These are phyloP conservation scores for Tetanocera ferruginea DNA, from an alignment of 2,888 invertebrate genomes.

Conservation along the genomic window DNA sequence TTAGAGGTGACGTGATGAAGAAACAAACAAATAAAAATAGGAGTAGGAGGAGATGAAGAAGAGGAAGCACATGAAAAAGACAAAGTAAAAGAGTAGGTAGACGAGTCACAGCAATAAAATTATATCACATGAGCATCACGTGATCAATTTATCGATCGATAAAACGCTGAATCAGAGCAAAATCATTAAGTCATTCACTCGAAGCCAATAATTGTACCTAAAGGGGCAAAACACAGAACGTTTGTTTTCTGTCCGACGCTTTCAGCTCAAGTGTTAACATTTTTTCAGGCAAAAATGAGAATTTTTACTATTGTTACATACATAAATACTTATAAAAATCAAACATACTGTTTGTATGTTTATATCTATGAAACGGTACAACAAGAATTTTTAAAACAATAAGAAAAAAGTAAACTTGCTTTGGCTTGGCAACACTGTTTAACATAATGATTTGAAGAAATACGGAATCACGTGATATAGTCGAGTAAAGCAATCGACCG, in stretches of 20 bases:
- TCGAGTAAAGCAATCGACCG: not conserved
- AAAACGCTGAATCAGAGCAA: not conserved
- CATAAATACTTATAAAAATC: too few relatives aligned
- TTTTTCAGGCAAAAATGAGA: too few relatives aligned
- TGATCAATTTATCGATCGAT: not conserved
- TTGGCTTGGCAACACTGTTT: not conserved
- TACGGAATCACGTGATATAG: slow-evolving; percentile 1
- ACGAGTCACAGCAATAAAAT: not conserved
- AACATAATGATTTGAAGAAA: too few relatives aligned
- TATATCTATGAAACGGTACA: too few relatives aligned
- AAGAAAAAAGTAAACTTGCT: not conserved
- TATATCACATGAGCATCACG: slow-evolving; percentile 9
- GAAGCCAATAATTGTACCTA: not conserved
- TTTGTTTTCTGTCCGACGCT: too few relatives aligned
- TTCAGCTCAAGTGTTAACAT: too few relatives aligned
- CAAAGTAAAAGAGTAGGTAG: not conserved
- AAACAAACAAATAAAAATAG: not conserved
- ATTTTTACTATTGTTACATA: too few relatives aligned
- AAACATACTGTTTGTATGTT: too few relatives aligned
- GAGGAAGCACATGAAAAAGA: not conserved
- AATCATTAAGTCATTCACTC: not conserved
- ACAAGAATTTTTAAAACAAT: not conserved
- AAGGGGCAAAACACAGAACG: not conserved
- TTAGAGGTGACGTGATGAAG: not conserved
- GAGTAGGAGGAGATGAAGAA: not conserved